Evolutionary conservation across 2,113 vertebrate species (phyloP), one percentile per base, ranked within the genome.

Genomic region (Gymnobelideus leadbeateri): DNA sequence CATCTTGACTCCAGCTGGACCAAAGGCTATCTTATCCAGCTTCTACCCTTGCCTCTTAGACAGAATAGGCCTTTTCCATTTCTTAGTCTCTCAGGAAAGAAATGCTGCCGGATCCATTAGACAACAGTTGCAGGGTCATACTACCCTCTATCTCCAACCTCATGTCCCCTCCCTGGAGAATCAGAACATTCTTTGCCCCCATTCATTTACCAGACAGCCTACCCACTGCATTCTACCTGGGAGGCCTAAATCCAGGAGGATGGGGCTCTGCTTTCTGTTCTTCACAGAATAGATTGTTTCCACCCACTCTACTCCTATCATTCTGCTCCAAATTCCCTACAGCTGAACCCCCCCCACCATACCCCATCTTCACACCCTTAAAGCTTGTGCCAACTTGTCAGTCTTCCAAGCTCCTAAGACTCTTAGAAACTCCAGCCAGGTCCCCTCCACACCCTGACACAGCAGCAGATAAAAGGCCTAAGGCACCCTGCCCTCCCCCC

Each of bases 371-470:
- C 94, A 91, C 91, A 91, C 21, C 0, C 89, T 11, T 77, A 94
- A 53, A 11, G 51, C 57, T 90, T 90, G 68, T 77, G 94, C 43
- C 47, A 91, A 77, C 50, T 68, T 90, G 68, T 91, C 54, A 19
- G 54, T 95, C 50, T 23, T 89, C 51, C 51, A 47, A 37, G 31
- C 47, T 55, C 51, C 8, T 53, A 54, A 92, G 93, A 25, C 51
- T 91, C 90, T 94, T 84, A 84, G n/a, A 84, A 84, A 43, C 68
- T 84, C 16, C n/a, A 84, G 68, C 68, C 68, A 84, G n/a, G n/a
- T 84, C 54, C 57, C 52, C 25, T 93, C 68, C 68, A 84, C 68
- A 84, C 68, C 68, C 68, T 84, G 51, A 49, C 10, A 55, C 3
- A 53, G 31, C 31, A 50, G 68, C 46, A 25, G 25, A 28, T 89